Evolutionary conservation across 2,797 vertebrate genomes (phyloP).

Genomic region (Malurus splendens): DNA sequence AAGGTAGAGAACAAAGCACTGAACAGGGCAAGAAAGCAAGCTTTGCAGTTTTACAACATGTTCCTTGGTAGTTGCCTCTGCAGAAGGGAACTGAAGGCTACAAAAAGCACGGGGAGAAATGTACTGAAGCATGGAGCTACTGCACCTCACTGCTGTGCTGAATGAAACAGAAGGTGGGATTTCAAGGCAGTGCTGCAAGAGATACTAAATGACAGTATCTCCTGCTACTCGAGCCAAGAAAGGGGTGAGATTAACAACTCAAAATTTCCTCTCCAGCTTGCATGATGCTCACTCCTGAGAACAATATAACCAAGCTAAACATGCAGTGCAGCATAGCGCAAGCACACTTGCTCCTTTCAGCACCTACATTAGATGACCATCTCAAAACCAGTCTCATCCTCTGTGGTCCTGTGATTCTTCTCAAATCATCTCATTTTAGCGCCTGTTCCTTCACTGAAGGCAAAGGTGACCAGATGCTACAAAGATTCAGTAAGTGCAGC

Average conservation of each 20-base stretch:
- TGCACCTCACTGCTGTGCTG: not conserved
- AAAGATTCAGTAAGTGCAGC: not conserved
- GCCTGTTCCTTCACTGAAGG: not conserved
- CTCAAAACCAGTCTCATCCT: not conserved
- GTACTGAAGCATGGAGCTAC: not conserved
- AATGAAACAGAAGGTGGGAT: not conserved
- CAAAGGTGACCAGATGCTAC: not conserved
- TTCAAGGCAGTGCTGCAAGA: not conserved
- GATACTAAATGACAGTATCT: not conserved
- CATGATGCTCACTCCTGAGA: not conserved
- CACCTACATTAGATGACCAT: not conserved
- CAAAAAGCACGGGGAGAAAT: not conserved
- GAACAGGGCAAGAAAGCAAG: not conserved
- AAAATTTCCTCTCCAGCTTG: not conserved
- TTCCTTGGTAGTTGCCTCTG: not conserved
- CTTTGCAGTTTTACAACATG: not conserved
- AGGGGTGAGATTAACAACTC: not conserved
- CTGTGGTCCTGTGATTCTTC: not conserved
- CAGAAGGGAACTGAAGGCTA: not conserved
- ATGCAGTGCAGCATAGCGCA: not conserved
- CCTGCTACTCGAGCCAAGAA: not conserved
- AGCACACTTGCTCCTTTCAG: not conserved
- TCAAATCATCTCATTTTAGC: not conserved
- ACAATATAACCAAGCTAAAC: not conserved
- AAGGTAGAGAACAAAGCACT: not conserved